These are phyloP conservation scores for Tokudaia muenninki DNA, from an alignment of 2,797 vertebrate species.

Conservation along the genomic window DNA sequence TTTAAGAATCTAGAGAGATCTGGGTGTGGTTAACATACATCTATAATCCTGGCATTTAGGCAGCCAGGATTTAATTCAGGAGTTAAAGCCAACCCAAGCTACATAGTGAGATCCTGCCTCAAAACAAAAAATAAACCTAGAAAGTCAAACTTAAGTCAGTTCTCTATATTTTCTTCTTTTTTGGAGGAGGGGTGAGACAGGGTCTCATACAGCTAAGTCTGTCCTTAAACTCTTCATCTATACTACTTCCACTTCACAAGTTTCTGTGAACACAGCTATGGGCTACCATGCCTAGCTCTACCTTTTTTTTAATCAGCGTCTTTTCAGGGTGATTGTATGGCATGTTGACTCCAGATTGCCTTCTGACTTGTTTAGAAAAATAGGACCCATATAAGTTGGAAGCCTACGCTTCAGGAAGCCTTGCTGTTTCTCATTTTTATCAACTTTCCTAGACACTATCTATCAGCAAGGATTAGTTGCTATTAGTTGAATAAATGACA, in stretches of 20 bases:
- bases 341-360: constrained; percentile 37
- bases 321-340: constrained; percentile 37
- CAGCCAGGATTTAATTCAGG: background rate
- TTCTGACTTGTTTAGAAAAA: constrained; percentile 60
- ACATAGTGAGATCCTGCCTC: background rate
- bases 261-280: background rate
- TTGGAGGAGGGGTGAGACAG: background rate
- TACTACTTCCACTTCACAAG: background rate
- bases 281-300: background rate
- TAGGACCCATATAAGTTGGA: background rate
- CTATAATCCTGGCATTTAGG: background rate
- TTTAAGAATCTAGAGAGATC: constrained; percentile 39
- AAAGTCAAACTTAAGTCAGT: constrained; percentile 26
- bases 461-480: constrained; percentile 31
- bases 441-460: constrained; percentile 31
- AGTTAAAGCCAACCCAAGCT: background rate
- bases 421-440: constrained; percentile 27
- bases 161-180: background rate
- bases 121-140: background rate
- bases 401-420: background rate
- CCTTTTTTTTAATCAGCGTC: background rate
- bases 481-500: constrained; percentile 18
- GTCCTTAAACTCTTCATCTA: background rate
- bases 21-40: background rate
- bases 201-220: background rate